Evolutionary conservation across 2,797 vertebrate genomes (phyloP).

Genomic region (Paedocypris micromegethes): DNA sequence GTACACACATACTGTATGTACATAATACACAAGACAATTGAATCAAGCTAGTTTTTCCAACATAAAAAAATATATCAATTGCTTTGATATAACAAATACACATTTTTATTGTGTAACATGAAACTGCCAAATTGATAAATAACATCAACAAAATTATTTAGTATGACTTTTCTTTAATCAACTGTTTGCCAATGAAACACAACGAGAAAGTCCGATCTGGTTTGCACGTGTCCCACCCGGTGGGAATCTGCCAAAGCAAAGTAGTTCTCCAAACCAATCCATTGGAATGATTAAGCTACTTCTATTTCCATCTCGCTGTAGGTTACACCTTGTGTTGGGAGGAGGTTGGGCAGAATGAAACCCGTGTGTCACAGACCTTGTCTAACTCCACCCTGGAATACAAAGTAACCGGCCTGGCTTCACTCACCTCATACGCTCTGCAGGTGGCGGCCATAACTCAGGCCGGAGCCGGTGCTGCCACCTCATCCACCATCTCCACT

Average conservation of each 20-base stretch:
- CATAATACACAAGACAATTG: no score
- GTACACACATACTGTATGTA: no score
- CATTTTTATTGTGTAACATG: no score
- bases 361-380: constrained; percentile 66
- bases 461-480: constrained; percentile 72
- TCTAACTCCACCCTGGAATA: constrained; percentile 81
- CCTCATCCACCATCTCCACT: constrained; percentile 86
- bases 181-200: no score
- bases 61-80: no score
- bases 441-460: constrained; percentile 82
- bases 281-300: background rate
- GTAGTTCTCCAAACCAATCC: background rate
- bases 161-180: no score
- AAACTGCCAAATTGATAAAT: no score
- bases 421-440: constrained; percentile 85
- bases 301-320: constrained; percentile 48
- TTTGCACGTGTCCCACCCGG: no score
- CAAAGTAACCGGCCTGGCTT: constrained; percentile 82
- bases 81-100: no score
- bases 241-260: background rate
- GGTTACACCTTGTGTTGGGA: constrained; percentile 89
- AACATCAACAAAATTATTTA: no score
- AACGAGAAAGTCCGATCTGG: no score
- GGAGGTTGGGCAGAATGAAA: constrained; percentile 70
- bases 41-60: no score